Conservation (phyloP, 2,888 invertebrate species). For the Epistrophe grossulariae region DNA sequence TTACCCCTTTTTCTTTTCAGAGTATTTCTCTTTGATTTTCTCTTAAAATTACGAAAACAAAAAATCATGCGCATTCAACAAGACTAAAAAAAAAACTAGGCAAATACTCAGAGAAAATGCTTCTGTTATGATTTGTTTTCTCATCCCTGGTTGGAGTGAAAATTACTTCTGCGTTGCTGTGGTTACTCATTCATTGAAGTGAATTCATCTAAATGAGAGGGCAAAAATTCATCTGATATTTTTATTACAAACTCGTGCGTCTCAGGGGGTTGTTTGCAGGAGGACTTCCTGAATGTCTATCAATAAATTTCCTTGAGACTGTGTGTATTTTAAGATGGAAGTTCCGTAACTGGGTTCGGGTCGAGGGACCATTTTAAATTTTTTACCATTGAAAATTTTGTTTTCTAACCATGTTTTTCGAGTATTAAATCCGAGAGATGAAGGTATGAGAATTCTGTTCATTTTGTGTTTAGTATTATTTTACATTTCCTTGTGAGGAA, state of each 20-base stretch:
- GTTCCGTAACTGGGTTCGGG: conserved; percentile 1
- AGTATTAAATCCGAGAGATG: background rate
- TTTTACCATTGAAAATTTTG: background rate
- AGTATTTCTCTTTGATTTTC: conserved; percentile 12
- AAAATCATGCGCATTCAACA: conserved; percentile 1
- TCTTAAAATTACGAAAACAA: background rate
- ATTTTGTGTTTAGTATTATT: background rate
- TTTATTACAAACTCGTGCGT: background rate
- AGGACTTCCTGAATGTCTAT: conserved; percentile 32
- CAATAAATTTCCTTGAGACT: conserved; percentile 23
- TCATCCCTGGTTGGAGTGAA: background rate
- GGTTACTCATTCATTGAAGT: background rate
- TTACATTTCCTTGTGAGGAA: background rate
- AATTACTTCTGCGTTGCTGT: background rate
- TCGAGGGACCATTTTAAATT: conserved; percentile 1
- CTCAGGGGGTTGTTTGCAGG: background rate
- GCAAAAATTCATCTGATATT: conserved; percentile 1
- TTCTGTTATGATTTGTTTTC: background rate
- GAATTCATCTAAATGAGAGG: conserved; percentile 5
- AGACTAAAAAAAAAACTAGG: background rate
- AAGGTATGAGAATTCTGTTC: background rate
- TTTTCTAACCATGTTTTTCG: background rate
- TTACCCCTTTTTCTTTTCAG: background rate
- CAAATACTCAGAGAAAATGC: background rate
- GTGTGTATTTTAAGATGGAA: background rate